Evolutionary conservation across 2,797 vertebrate genomes (phyloP).

Genomic region (Xenopus petersii): DNA sequence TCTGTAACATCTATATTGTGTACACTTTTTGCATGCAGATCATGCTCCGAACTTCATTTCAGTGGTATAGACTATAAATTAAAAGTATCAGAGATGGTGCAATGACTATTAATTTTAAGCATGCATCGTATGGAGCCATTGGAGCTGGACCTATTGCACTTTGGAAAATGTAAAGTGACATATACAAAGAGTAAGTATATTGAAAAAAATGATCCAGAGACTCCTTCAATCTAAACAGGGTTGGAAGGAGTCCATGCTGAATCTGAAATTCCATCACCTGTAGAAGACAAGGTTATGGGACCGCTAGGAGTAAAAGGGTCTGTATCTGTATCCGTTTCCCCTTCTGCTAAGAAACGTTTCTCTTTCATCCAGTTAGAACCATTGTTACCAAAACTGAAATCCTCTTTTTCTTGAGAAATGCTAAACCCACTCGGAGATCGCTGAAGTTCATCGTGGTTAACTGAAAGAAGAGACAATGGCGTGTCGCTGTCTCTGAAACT

Average conservation of each 20-base stretch:
- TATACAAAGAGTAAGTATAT: constrained; percentile 85
- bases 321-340: constrained; percentile 92
- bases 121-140: constrained; percentile 87
- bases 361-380: constrained; percentile 74
- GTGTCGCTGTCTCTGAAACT: constrained; percentile 84
- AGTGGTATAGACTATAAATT: constrained; percentile 76
- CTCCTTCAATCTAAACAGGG: constrained; percentile 61
- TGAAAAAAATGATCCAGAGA: constrained; percentile 61
- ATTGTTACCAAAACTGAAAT: constrained; percentile 67
- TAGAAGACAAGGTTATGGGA: constrained; percentile 85
- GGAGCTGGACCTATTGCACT: constrained; percentile 82
- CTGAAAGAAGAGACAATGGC: constrained; percentile 87
- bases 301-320: constrained; percentile 93
- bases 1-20: constrained; percentile 70
- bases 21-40: constrained; percentile 83
- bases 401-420: constrained; percentile 87
- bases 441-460: constrained; percentile 95
- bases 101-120: constrained; percentile 81
- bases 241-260: constrained; percentile 86
- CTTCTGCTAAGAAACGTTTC: constrained; percentile 88
- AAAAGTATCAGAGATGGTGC: constrained; percentile 59
- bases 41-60: constrained; percentile 76
- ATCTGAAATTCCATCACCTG: constrained; percentile 88
- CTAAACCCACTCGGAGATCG: constrained; percentile 94
- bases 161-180: constrained; percentile 74